A percentile compares a stretch with the other conserved stretches of the same genome.
Conservation (phyloP, 2,888 invertebrate species). For the Phyto melanocephala region DNA sequence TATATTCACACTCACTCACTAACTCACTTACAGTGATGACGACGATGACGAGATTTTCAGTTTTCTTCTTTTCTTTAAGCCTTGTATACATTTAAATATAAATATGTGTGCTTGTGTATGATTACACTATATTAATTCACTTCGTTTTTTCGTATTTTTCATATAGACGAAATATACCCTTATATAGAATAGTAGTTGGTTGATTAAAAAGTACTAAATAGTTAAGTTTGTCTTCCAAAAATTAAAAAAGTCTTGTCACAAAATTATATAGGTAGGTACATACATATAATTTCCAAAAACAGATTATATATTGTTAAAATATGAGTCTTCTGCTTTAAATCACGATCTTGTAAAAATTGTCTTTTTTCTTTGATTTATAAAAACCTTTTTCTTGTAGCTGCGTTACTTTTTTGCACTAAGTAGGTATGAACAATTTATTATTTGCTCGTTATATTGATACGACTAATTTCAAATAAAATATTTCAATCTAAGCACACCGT, state of each 20-base stretch:
- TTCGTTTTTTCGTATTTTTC: constrained; percentile 27
- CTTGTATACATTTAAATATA: background rate
- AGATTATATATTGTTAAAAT: background rate
- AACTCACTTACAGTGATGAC: constrained; percentile 31
- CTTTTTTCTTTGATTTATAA: constrained; percentile 30
- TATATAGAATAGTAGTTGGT: constrained; percentile 26
- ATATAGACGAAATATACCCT: constrained; percentile 30
- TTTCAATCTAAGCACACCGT: constrained; percentile 12
- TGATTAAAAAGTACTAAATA: constrained; percentile 27
- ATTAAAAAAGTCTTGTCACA: background rate
- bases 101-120: constrained; percentile 11
- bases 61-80: constrained; percentile 52
- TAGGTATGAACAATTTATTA: constrained; percentile 51
- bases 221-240: constrained; percentile 10
- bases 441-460: constrained; percentile 62
- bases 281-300: background rate
- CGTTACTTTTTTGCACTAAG: constrained; percentile 41
- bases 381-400: constrained; percentile 40
- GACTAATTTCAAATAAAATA: constrained; percentile 36
- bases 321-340: constrained; percentile 22
- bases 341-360: constrained; percentile 38
- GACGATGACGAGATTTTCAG: constrained; percentile 57
- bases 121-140: constrained; percentile 52
- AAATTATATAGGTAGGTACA: too few relatives aligned
- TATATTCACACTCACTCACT: constrained; percentile 10